These are phyloP conservation scores for Digitonthophagus gazella DNA, from an alignment of 2,888 invertebrate species.

Conservation along the genomic window DNA sequence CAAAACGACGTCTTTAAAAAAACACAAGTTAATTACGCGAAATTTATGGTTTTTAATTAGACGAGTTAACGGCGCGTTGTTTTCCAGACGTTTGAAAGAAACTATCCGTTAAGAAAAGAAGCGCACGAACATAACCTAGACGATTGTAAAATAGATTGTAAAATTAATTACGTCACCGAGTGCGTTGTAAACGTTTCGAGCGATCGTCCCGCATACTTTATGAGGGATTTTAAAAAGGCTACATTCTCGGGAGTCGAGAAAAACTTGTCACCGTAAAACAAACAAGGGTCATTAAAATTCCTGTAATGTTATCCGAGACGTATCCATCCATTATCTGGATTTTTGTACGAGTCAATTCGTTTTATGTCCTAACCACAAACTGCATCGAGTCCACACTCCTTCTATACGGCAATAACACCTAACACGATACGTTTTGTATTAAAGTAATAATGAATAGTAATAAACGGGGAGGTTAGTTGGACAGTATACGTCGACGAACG, in stretches of 20 bases:
- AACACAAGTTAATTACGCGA: neutral
- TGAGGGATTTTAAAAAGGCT: neutral
- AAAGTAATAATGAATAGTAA: conserved; percentile 15
- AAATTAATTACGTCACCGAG: neutral
- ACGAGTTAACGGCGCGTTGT: neutral
- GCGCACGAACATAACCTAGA: neutral
- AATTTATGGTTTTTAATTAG: neutral
- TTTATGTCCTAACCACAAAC: conserved; percentile 1
- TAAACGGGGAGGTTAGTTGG: neutral
- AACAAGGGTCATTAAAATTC: conserved; percentile 16
- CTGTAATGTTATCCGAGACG: conserved; percentile 11
- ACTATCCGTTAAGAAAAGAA: neutral
- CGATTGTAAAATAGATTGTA: neutral
- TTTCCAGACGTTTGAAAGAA: neutral
- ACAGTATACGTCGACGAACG: too few relatives aligned
- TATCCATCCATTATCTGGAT: conserved; percentile 5
- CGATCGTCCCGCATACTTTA: conserved; percentile 2
- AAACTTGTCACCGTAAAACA: conserved; percentile 17
- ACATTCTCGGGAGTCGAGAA: conserved; percentile 2
- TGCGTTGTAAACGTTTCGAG: neutral
- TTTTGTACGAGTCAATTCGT: conserved; percentile 15
- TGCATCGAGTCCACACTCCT: too few relatives aligned
- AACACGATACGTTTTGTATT: conserved; percentile 12
- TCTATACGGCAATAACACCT: neutral
- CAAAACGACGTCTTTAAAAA: neutral